Percentiles rank a stretch among this genome's conserved stretches.
phyloP scores from a whole-genome alignment of 2,888 invertebrate genomes.

The Athrips mouffetella region DNA sequence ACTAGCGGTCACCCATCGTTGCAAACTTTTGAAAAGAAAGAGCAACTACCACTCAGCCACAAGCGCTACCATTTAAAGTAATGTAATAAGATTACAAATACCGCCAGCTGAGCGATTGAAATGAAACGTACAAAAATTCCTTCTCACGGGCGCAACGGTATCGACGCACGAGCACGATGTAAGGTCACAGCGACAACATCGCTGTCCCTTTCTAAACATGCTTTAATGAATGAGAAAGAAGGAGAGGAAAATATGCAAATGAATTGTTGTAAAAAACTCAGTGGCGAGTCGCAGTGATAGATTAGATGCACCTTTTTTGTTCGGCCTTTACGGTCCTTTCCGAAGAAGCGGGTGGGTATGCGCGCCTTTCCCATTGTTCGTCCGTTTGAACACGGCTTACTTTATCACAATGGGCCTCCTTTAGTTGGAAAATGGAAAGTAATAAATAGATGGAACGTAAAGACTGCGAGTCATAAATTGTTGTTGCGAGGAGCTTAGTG shows the following conservation, averaged over 20 bases:
- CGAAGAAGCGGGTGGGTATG: constrained; percentile 43
- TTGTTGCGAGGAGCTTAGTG: constrained; percentile 30
- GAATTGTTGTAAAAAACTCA: constrained; percentile 54
- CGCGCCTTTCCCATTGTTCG: constrained; percentile 48
- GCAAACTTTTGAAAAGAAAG: too few species aligned
- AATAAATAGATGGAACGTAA: constrained; percentile 57
- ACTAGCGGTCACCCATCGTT: too few species aligned
- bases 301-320: constrained; percentile 65
- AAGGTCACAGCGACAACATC: constrained; percentile 48
- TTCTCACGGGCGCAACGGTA: constrained; percentile 70
- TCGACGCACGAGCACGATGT: constrained; percentile 58
- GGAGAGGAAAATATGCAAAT: constrained; percentile 57
- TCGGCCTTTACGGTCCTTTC: constrained; percentile 50
- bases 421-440: constrained; percentile 39
- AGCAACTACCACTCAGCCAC: too few species aligned
- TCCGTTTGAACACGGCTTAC: constrained; percentile 43
- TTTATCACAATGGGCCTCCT: constrained; percentile 39
- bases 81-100: constrained; percentile 33
- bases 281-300: constrained; percentile 60
- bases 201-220: constrained; percentile 37
- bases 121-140: constrained; percentile 60
- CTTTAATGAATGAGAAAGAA: constrained; percentile 28
- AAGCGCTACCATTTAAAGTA: too few species aligned
- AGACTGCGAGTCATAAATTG: constrained; percentile 47
- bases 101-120: constrained; percentile 44